These are phyloP conservation scores for Drosophila anomalipes DNA, from an alignment of 2,888 invertebrate species.

Conservation along the genomic window DNA sequence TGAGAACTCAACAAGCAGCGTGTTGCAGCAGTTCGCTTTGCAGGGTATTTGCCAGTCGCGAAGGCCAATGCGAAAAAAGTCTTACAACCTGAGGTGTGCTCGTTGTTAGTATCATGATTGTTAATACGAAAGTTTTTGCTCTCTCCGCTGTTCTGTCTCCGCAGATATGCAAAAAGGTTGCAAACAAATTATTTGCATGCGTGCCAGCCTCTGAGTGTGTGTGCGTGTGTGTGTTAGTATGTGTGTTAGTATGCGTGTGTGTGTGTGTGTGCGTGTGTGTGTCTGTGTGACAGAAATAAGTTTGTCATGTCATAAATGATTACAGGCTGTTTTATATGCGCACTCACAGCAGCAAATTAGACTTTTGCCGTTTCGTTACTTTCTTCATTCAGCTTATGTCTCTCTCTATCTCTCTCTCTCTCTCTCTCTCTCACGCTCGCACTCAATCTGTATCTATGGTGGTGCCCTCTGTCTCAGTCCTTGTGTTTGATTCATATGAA, in stretches of 20 bases:
- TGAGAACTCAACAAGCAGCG: too few relatives aligned
- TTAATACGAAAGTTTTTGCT: conserved; percentile 57
- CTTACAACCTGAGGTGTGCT: not conserved
- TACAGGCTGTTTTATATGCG: conserved; percentile 55
- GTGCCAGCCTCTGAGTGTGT: conserved; percentile 4
- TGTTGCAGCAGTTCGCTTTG: not conserved
- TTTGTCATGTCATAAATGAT: conserved; percentile 74
- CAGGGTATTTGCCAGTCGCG: conserved; percentile 17
- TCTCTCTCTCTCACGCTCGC: not conserved
- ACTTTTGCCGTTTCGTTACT: conserved; percentile 42
- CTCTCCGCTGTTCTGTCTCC: conserved; percentile 27
- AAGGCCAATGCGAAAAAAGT: not conserved
- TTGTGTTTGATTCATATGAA: conserved; percentile 45
- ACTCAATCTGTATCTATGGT: not conserved
- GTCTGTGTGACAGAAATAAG: conserved; percentile 48
- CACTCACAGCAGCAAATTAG: conserved; percentile 60
- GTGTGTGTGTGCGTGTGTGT: conserved; percentile 3
- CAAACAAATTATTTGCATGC: conserved; percentile 49
- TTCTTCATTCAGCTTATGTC: conserved; percentile 18
- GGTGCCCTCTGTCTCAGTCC: not conserved
- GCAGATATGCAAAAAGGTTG: conserved; percentile 41
- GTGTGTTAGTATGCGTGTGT: conserved; percentile 9
- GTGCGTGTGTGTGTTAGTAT: conserved; percentile 12
- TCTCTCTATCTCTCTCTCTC: not conserved
- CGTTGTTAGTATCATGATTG: conserved; percentile 35